Evolutionary conservation across 2,797 vertebrate species (phyloP).

Genomic region (Neoniphon sammara): DNA sequence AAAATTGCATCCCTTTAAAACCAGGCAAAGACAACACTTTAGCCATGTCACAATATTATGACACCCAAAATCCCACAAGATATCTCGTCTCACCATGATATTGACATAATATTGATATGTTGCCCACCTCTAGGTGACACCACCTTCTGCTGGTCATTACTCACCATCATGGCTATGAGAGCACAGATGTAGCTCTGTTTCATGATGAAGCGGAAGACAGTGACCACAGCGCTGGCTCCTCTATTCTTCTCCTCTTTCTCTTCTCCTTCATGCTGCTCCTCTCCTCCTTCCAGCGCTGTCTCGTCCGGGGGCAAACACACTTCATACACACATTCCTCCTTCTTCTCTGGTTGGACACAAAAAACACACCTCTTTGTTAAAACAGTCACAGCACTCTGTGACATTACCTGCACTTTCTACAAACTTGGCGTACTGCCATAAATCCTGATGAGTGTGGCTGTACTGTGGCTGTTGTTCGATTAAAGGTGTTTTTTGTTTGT

Average conservation of each 20-base stretch:
- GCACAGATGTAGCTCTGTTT: conserved; percentile 99
- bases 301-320: conserved; percentile 84
- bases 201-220: conserved; percentile 95
- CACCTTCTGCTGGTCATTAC: conserved; percentile 53
- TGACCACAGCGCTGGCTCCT: conserved; percentile 85
- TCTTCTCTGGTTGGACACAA: conserved; percentile 77
- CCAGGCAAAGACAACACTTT: no score
- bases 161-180: conserved; percentile 99
- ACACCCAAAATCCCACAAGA: no score
- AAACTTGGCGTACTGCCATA: neutral
- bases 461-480: neutral
- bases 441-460: neutral
- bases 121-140: neutral
- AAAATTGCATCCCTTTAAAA: no score
- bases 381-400: neutral
- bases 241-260: conserved; percentile 78
- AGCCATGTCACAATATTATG: no score
- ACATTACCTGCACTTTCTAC: neutral
- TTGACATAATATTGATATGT: no score
- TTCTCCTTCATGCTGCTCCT: conserved; percentile 50
- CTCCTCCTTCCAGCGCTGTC: conserved; percentile 60
- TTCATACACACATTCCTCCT: conserved; percentile 73
- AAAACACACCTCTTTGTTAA: conserved; percentile 29
- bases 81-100: no score
- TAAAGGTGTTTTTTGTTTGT: neutral